Evolutionary conservation across 2,113 vertebrate species (phyloP), one percentile per base, ranked within the genome.

Genomic region (Lipotes vexillifer): DNA sequence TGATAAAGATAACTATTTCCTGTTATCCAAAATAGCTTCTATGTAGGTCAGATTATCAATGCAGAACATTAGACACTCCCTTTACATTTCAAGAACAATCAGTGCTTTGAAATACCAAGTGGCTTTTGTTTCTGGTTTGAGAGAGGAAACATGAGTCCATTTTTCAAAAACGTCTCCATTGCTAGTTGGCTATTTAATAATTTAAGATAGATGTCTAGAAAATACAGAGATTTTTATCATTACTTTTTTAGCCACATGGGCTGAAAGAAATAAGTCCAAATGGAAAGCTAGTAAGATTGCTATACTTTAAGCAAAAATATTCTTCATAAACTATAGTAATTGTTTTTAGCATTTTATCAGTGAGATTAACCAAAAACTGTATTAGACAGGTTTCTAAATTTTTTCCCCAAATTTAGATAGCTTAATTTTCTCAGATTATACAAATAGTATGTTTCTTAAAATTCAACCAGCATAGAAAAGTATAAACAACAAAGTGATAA

Each of bases 11-110:
- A 96, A 85, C 41, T 78, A 25, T 63, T 88, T 96, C 93, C 63
- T 80, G 46, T 78, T 87, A 61, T 65, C 92, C 77, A 78, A 91
- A 97, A 93, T 91, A 94, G 59, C 57, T 77, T 69, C 85, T 94
- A 29, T 91, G 72, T 69, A 65, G 66, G 66, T 93, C 91, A 77
- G 29, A 66, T 89, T 83, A 91, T 92, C 82, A 85, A 92, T 85
- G 72, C 25, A 4, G 84, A 75, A 78, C 55, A 41, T 68, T 12
- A 72, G 38, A 33, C 38, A 68, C 41, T 75, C 83, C 36, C n/a
- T 84, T 75, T 63, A 23, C 12, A 15, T 90, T 52, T 90, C 72
- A 94, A 89, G 96, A 81, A 74, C 66, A 95, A 11, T 59, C 8
- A 3, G 52, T 27, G 25, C 61, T 85, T 81, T 88, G 27, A 77